Evolutionary conservation across 2,797 vertebrate genomes (phyloP).

Genomic region (Gadopsis marmoratus): DNA sequence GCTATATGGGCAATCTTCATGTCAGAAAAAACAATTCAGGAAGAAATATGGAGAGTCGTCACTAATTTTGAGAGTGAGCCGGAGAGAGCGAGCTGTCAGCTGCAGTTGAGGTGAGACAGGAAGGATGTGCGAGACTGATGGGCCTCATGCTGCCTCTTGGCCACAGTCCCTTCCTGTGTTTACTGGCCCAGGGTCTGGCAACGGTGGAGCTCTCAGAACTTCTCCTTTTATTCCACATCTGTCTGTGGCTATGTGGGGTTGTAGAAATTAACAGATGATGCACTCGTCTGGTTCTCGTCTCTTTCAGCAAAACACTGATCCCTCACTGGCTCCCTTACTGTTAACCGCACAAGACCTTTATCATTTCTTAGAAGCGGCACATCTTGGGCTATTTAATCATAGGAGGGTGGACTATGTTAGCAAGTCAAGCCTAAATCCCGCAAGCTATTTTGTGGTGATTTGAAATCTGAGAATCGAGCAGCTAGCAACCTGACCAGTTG

Average conservation of each 20-base stretch:
- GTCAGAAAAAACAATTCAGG: neutral
- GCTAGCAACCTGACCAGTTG: conserved; percentile 23
- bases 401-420: neutral
- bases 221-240: conserved; percentile 34
- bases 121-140: conserved; percentile 61
- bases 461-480: conserved; percentile 18
- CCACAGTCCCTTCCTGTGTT: conserved; percentile 59
- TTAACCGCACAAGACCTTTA: neutral
- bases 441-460: neutral
- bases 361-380: neutral
- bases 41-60: conserved; percentile 14
- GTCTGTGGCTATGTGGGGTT: conserved; percentile 15
- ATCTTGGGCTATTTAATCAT: conserved; percentile 6
- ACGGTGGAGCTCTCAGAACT: conserved; percentile 27
- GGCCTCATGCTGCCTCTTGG: conserved; percentile 56
- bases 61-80: conserved; percentile 22
- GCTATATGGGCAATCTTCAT: neutral
- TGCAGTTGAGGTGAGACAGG: conserved; percentile 53
- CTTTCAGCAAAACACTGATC: conserved; percentile 4
- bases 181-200: conserved; percentile 37
- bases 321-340: neutral
- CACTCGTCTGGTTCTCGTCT: conserved; percentile 1
- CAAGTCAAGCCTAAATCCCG: neutral
- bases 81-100: conserved; percentile 45
- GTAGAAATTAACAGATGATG: neutral